Evolutionary conservation across 2,113 vertebrate genomes (phyloP).

Genomic region (Panthera leo): DNA sequence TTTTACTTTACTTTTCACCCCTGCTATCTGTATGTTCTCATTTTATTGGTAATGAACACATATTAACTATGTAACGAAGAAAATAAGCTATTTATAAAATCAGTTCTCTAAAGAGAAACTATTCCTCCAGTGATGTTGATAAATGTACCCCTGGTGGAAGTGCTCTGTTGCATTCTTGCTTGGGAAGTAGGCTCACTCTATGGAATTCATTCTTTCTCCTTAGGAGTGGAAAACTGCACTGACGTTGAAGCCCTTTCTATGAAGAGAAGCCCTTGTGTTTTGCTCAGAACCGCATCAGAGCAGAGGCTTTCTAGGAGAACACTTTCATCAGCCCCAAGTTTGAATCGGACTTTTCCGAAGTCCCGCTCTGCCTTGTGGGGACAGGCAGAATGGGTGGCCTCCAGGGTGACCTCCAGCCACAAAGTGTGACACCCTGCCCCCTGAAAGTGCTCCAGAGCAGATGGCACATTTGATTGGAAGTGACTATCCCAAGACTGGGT

Average conservation of each 20-base stretch:
- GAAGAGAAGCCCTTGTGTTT: neutral
- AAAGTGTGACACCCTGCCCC: neutral
- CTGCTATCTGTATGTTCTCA: neutral
- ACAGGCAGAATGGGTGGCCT: neutral
- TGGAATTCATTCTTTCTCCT: neutral
- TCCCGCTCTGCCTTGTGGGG: neutral
- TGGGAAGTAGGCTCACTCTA: neutral
- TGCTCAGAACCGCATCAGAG: neutral
- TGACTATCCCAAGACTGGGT: neutral
- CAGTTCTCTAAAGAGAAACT: constrained; percentile 5
- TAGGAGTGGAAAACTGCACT: neutral
- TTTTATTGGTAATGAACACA: neutral
- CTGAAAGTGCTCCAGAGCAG: neutral
- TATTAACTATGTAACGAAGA: neutral
- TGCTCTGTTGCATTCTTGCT: neutral
- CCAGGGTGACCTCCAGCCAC: neutral
- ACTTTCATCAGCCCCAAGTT: neutral
- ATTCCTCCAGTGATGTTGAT: neutral
- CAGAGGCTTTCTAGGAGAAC: neutral
- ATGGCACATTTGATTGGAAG: neutral
- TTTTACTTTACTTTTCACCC: constrained; percentile 12
- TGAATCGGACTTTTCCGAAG: neutral
- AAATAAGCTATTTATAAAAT: neutral
- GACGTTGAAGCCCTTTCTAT: neutral
- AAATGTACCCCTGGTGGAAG: neutral